Evolutionary conservation across 2,113 vertebrate species (phyloP), one percentile per base, ranked within the genome.

Genomic region (Atractosteus spatula): DNA sequence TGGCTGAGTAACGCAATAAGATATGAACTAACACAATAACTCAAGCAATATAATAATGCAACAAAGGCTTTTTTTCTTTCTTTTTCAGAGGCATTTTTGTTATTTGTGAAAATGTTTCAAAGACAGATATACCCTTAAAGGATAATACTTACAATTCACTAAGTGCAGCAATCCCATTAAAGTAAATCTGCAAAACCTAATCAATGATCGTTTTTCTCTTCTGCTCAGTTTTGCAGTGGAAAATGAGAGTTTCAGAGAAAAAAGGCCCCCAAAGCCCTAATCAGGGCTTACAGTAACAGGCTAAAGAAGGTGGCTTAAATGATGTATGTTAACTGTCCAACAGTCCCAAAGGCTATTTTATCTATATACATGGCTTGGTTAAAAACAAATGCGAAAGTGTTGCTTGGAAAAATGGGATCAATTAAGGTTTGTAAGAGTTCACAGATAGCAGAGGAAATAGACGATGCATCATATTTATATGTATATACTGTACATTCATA

Each of bases 1-100:
- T 43, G 16, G 41, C 41, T 41, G 10, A 42, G 78, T 84, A 86
- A 89, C 75, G 78, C 73, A 87, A 87, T 85, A 84, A 82, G 80
- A 83, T 74, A 70, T 73, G 78, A 84, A 80, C 73, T 86, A 84
- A 88, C 80, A 76, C 74, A 79, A 82, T 83, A 76, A 81, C 55
- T 76, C 73, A 72, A 76, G 79, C 41, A 66, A 44, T 66, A 63
- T 43, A 68, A 69, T 73, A 57, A 66, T 0, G 14, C 51, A 42
- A 72, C 62, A 72, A 66, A 72, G 71, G 16, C 3, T n/a, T 12
- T 59, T 51, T 51, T 59, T 59, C 14, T 59, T 41, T n/a, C 14
- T 59, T 41, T n/a, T 10, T 3, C 54, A 41, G 3, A 69, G 41
- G 16, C 68, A 43, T 43, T 43, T 55, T 7, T 56, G 13, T 45